These are phyloP conservation scores for Ophioninae sp. DNA, from an alignment of 2,888 invertebrate genomes.

Conservation along the genomic window DNA sequence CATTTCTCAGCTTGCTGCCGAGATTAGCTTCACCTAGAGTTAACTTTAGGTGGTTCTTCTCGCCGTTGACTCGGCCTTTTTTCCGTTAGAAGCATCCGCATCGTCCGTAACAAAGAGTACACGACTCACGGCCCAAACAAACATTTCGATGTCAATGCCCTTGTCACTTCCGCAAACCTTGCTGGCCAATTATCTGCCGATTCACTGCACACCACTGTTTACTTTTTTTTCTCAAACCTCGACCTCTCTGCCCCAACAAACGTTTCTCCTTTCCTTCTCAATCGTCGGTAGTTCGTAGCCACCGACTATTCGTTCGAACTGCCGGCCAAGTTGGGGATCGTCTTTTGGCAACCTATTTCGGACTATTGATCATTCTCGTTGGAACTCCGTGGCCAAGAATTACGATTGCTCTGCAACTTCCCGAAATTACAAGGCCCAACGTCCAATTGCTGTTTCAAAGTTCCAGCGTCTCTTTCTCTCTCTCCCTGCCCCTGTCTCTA, in stretches of 20 bases:
- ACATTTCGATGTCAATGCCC: slow-evolving; percentile 48
- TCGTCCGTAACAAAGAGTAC: slow-evolving; percentile 45
- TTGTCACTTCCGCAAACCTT: neutral
- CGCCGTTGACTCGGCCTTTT: slow-evolving; percentile 29
- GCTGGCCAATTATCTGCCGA: neutral
- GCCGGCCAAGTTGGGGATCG: neutral
- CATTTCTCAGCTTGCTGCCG: slow-evolving; percentile 42
- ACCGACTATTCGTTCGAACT: slow-evolving; percentile 40
- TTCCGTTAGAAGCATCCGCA: slow-evolving; percentile 22
- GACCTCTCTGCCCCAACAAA: too few relatives aligned
- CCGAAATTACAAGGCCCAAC: slow-evolving; percentile 37
- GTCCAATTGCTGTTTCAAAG: neutral
- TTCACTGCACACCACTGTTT: neutral
- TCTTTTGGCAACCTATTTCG: slow-evolving; percentile 16
- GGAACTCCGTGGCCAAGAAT: neutral
- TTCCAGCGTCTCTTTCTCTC: neutral
- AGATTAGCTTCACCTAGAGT: neutral
- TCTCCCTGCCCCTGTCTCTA: too few relatives aligned
- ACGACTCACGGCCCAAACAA: slow-evolving; percentile 43
- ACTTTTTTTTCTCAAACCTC: neutral
- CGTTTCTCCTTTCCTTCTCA: neutral
- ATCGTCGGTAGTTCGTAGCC: slow-evolving; percentile 29
- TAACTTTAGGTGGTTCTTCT: slow-evolving; percentile 37
- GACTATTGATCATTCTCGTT: slow-evolving; percentile 52
- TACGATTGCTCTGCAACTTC: slow-evolving; percentile 30